phyloP scores from a whole-genome alignment of 1,140 invertebrate genomes.

The Euura lappo region DNA sequence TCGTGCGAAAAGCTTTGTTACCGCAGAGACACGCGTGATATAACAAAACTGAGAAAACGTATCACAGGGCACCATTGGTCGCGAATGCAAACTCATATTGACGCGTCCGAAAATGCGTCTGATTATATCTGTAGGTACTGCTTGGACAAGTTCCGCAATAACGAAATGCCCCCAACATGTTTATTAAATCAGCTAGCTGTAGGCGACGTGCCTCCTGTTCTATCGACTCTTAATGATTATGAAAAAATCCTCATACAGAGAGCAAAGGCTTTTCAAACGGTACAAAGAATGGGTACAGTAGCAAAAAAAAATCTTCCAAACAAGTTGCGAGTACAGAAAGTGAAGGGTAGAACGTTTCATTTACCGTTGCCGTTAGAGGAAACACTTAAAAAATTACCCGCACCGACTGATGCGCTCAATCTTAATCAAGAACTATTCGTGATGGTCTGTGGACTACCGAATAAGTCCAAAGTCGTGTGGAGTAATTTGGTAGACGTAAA shows the following conservation, averaged over 20 bases:
- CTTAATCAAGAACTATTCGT: slow-evolving; percentile 20
- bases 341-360: slow-evolving; percentile 26
- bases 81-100: too few species aligned
- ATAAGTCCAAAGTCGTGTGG: slow-evolving; percentile 17
- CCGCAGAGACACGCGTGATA: too few species aligned
- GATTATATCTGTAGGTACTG: too few species aligned
- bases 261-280: slow-evolving; percentile 19
- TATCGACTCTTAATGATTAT: slow-evolving; percentile 14
- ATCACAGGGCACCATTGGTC: too few species aligned
- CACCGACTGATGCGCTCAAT: slow-evolving; percentile 23
- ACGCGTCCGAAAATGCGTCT: too few species aligned
- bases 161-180: not conserved
- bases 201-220: not conserved
- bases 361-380: slow-evolving; percentile 22
- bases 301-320: not conserved
- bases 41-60: too few species aligned
- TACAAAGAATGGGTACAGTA: slow-evolving; percentile 20
- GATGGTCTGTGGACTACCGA: not conserved
- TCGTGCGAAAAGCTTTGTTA: too few species aligned
- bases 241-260: slow-evolving; percentile 23
- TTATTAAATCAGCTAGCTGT: not conserved
- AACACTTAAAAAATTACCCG: slow-evolving; percentile 29
- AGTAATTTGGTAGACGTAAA: slow-evolving; percentile 29
- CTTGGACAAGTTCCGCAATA: not conserved
- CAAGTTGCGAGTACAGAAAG: slow-evolving; percentile 20